Evolutionary conservation across 2,113 vertebrate genomes (phyloP).

Genomic region (Mionectes macconnelli): DNA sequence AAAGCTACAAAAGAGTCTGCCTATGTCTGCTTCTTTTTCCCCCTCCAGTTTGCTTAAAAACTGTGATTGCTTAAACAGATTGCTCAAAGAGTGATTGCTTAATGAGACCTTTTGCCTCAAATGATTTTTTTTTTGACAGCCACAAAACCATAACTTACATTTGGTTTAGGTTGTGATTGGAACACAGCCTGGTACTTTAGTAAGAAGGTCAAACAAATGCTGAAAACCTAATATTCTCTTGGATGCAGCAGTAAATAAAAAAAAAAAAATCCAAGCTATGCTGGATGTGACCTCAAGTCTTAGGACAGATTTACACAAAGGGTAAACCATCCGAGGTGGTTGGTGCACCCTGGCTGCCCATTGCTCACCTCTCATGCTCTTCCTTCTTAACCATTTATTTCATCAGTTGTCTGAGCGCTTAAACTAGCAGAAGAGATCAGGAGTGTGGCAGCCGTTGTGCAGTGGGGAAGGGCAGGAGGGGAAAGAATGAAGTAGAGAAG

Average conservation of each 20-base stretch:
- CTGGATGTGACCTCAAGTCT: background rate
- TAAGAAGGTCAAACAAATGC: background rate
- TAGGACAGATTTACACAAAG: background rate
- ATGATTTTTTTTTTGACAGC: background rate
- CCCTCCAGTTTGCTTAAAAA: background rate
- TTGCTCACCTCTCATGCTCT: fast-evolving
- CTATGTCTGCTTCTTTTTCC: background rate
- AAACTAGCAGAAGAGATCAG: background rate
- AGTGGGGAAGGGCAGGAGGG: background rate
- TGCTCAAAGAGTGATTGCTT: background rate
- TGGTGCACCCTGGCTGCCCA: background rate
- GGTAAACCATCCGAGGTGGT: fast-evolving
- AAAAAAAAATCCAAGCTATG: background rate
- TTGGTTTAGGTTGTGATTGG: background rate
- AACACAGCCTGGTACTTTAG: background rate
- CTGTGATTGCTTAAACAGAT: background rate
- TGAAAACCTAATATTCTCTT: background rate
- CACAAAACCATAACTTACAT: slow-evolving; percentile 2
- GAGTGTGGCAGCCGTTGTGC: background rate
- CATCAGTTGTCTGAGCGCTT: background rate
- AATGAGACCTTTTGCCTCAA: slow-evolving; percentile 16
- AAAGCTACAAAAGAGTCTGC: background rate
- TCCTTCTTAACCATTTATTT: background rate
- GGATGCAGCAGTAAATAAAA: background rate
- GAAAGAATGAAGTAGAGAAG: background rate